Evolutionary conservation across 64 coral and sea anemone genomes (phyloP).

Genomic region (Anthopleura sola): DNA sequence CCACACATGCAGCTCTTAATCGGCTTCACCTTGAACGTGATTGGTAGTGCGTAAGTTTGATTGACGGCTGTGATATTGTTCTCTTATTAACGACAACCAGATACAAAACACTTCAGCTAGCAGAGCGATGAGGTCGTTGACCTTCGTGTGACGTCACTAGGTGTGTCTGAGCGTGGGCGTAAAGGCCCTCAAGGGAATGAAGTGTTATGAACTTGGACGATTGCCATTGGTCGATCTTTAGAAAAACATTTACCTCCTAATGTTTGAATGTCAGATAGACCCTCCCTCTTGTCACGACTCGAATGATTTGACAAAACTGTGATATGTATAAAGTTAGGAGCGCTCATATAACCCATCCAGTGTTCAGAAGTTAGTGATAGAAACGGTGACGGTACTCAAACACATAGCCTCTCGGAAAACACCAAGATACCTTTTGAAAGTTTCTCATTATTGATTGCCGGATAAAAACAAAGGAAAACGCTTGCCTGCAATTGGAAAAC

Average conservation of each 20-base stretch:
- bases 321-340: constrained; percentile 42
- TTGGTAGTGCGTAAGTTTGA: constrained; percentile 43
- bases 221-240: constrained; percentile 53
- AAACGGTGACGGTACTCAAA: not conserved
- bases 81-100: constrained; percentile 26
- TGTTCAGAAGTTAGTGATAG: not conserved
- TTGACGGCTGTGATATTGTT: constrained; percentile 61
- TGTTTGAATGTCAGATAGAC: constrained; percentile 74
- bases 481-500: not conserved
- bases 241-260: constrained; percentile 83
- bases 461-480: constrained; percentile 18
- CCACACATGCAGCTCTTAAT: constrained; percentile 57
- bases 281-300: constrained; percentile 64
- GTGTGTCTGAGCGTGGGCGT: constrained; percentile 78
- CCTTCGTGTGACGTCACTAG: constrained; percentile 86
- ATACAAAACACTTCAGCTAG: constrained; percentile 27
- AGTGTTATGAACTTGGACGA: constrained; percentile 61
- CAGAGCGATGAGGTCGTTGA: constrained; percentile 49
- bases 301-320: constrained; percentile 39
- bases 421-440: not conserved
- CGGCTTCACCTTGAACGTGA: constrained; percentile 33
- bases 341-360: not conserved
- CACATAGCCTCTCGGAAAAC: not conserved
- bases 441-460: constrained; percentile 12
- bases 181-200: constrained; percentile 78